Evolutionary conservation across 2,113 vertebrate genomes (phyloP).

Genomic region (Naja naja): DNA sequence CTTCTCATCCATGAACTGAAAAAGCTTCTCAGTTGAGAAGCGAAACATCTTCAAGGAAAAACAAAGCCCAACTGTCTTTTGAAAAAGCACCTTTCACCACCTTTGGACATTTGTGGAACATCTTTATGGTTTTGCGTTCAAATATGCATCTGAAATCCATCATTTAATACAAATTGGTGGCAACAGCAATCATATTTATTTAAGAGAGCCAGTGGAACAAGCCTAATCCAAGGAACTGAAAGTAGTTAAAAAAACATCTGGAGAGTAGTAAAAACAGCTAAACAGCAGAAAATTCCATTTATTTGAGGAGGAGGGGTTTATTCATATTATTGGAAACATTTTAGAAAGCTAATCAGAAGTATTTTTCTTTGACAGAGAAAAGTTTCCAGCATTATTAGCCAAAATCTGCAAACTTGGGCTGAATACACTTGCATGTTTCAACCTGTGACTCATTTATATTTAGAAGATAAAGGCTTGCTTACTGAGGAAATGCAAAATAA

Average conservation of each 20-base stretch:
- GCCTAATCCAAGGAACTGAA: neutral
- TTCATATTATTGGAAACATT: neutral
- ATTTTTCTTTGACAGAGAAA: neutral
- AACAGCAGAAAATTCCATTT: neutral
- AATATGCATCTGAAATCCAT: neutral
- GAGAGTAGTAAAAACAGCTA: neutral
- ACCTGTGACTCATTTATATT: neutral
- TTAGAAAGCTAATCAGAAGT: neutral
- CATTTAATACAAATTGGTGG: neutral
- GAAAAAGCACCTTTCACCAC: neutral
- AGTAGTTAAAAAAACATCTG: neutral
- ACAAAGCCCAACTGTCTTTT: neutral
- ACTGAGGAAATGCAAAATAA: neutral
- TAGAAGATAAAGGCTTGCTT: neutral
- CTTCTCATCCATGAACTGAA: neutral
- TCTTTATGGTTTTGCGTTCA: neutral
- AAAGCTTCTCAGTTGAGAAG: neutral
- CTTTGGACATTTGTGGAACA: neutral
- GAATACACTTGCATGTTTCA: fast-evolving
- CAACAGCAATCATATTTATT: neutral
- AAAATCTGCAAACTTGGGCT: fast-evolving
- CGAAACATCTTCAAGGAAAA: neutral
- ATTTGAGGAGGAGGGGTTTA: neutral
- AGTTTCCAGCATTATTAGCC: neutral
- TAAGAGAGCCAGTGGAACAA: neutral